phyloP scores from a whole-genome alignment of 2,113 vertebrate genomes.

The Ptychochromis oligacanthus region DNA sequence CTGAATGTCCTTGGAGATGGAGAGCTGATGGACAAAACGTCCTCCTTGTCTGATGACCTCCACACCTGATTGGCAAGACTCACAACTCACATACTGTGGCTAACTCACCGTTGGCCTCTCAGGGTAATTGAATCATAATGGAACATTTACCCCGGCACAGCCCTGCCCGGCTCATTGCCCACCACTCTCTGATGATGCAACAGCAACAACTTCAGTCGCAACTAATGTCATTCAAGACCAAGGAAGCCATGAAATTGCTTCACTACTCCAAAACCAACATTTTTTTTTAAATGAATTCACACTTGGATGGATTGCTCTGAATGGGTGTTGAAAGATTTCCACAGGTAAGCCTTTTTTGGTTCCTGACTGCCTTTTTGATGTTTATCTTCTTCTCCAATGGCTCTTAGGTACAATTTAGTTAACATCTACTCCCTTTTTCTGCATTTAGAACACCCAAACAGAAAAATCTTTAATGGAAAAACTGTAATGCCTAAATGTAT shows the following conservation, averaged over 20 bases:
- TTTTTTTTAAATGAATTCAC: neutral
- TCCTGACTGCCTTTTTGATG: neutral
- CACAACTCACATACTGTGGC: slow-evolving; percentile 7
- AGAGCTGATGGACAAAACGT: slow-evolving; percentile 8
- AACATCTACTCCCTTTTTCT: neutral
- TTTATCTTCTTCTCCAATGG: neutral
- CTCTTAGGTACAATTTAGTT: neutral
- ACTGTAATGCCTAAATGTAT: neutral
- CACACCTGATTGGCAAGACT: slow-evolving; percentile 6
- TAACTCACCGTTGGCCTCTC: slow-evolving; percentile 1
- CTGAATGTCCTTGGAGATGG: slow-evolving; percentile 5
- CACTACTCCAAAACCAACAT: neutral
- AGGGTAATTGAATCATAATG: slow-evolving; percentile 13
- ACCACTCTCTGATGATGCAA: slow-evolving; percentile 3
- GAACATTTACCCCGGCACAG: neutral
- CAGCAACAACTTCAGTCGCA: slow-evolving; percentile 13
- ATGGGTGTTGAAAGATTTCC: slow-evolving; percentile 4
- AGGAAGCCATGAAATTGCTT: slow-evolving; percentile 8
- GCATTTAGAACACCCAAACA: neutral
- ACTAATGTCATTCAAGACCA: neutral
- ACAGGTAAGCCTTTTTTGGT: neutral
- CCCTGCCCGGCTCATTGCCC: neutral
- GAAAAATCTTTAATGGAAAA: neutral
- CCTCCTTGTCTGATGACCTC: slow-evolving; percentile 11
- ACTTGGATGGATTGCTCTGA: neutral